phyloP scores from a whole-genome alignment of 2,113 vertebrate genomes.

The Lophotis ruficrista region DNA sequence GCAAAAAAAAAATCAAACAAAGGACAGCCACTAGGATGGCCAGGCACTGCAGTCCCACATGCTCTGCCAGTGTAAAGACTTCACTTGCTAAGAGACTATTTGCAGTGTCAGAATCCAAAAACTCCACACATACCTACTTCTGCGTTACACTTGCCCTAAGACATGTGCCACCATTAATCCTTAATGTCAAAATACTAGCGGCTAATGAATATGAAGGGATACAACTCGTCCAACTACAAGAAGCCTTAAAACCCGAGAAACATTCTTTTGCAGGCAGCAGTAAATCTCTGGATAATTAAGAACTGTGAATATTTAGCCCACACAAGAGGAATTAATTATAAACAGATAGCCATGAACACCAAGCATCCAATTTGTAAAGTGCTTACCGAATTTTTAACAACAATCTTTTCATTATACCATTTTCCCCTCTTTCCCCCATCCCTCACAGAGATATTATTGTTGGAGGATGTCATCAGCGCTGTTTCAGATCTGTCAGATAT shows the following conservation, averaged over 20 bases:
- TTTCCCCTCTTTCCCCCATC: not conserved
- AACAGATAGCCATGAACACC: not conserved
- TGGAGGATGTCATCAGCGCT: conserved; percentile 59
- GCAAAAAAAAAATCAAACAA: not conserved
- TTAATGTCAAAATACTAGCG: not conserved
- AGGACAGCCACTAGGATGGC: accelerated
- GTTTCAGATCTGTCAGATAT: conserved; percentile 77
- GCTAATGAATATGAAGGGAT: not conserved
- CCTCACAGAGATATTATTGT: conserved; percentile 7
- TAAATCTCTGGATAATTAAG: not conserved
- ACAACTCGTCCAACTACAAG: not conserved
- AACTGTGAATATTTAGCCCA: not conserved
- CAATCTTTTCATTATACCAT: conserved; percentile 44
- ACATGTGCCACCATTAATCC: not conserved
- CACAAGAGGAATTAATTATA: not conserved
- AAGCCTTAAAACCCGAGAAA: not conserved
- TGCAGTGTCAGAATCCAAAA: not conserved
- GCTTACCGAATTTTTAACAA: conserved; percentile 19
- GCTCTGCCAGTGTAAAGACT: not conserved
- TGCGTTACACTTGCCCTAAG: not conserved
- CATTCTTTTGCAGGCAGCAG: not conserved
- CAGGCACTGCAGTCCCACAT: not conserved
- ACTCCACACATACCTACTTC: not conserved
- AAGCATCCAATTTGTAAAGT: not conserved
- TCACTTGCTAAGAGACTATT: not conserved